These are phyloP conservation scores for Erannis defoliaria DNA, from an alignment of 2,888 invertebrate species.

Conservation along the genomic window DNA sequence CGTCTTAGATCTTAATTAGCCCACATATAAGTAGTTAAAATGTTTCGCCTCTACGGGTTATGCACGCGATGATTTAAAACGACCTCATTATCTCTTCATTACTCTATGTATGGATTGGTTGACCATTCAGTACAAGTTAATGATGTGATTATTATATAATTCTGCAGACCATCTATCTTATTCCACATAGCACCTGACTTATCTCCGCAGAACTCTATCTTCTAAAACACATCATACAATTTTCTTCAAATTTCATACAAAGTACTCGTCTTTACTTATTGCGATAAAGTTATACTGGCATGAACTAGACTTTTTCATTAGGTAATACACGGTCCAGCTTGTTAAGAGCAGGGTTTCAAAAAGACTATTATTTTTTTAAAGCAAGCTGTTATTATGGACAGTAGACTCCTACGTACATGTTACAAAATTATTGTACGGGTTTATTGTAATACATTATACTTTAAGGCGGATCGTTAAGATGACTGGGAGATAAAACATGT, in stretches of 20 bases:
- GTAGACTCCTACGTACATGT: slow-evolving; percentile 25
- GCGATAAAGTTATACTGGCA: slow-evolving; percentile 5
- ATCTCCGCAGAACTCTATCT: slow-evolving; percentile 10
- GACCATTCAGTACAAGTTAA: slow-evolving; percentile 37
- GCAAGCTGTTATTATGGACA: slow-evolving; percentile 26
- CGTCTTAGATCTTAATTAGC: not conserved
- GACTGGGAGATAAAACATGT: slow-evolving; percentile 22
- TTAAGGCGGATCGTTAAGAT: slow-evolving; percentile 12
- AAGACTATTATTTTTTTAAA: slow-evolving; percentile 26
- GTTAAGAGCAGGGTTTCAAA: slow-evolving; percentile 24
- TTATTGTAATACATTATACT: slow-evolving; percentile 15
- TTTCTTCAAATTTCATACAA: not conserved
- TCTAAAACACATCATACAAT: not conserved
- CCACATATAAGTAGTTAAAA: not conserved
- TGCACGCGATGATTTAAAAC: slow-evolving; percentile 11
- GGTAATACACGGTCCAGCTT: slow-evolving; percentile 24
- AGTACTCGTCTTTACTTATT: not conserved
- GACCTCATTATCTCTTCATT: slow-evolving; percentile 38
- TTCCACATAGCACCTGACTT: not conserved
- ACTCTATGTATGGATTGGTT: slow-evolving; percentile 31
- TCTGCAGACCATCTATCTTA: slow-evolving; percentile 26
- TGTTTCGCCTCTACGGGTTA: slow-evolving; percentile 2
- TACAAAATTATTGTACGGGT: slow-evolving; percentile 14
- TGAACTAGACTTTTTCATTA: slow-evolving; percentile 25
- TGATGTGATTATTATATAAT: slow-evolving; percentile 42